These are phyloP conservation scores for Caenorhabditis inopinata DNA, from an alignment of 1,140 invertebrate genomes.

Conservation along the genomic window DNA sequence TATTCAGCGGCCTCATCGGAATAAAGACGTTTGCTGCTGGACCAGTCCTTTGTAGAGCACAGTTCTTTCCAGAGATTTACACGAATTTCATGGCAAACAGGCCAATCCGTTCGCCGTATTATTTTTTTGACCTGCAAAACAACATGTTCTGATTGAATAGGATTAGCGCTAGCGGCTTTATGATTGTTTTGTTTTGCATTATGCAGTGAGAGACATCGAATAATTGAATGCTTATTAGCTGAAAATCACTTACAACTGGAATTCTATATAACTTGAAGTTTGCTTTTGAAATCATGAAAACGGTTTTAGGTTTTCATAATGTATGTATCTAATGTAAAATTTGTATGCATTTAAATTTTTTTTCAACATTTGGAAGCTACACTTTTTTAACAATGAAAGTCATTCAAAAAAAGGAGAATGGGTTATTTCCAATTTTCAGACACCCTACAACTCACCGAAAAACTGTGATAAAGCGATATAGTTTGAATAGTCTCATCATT, in stretches of 20 bases:
- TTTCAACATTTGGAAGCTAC: too few species aligned
- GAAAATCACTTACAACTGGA: too few species aligned
- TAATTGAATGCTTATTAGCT: neutral
- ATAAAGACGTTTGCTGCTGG: constrained; percentile 55
- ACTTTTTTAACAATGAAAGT: too few species aligned
- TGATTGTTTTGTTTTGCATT: neutral
- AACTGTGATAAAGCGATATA: neutral
- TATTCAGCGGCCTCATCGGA: constrained; percentile 50
- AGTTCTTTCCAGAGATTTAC: constrained; percentile 56
- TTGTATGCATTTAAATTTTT: too few species aligned
- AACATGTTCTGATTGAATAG: too few species aligned
- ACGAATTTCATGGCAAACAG: constrained; percentile 62
- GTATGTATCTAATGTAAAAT: too few species aligned
- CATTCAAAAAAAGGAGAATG: too few species aligned
- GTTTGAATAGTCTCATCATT: neutral
- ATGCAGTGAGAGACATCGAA: neutral
- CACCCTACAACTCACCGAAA: constrained; percentile 11
- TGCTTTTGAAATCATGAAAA: too few species aligned
- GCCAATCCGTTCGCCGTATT: constrained; percentile 64
- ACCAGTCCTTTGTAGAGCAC: constrained; percentile 61
- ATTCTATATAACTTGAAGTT: too few species aligned
- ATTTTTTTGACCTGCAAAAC: constrained; percentile 61
- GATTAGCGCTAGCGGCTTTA: neutral
- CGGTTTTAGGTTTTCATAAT: too few species aligned
- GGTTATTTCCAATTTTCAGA: too few species aligned